Evolutionary conservation across 1,140 invertebrate species (phyloP).

Genomic region (Drosophila guanche): DNA sequence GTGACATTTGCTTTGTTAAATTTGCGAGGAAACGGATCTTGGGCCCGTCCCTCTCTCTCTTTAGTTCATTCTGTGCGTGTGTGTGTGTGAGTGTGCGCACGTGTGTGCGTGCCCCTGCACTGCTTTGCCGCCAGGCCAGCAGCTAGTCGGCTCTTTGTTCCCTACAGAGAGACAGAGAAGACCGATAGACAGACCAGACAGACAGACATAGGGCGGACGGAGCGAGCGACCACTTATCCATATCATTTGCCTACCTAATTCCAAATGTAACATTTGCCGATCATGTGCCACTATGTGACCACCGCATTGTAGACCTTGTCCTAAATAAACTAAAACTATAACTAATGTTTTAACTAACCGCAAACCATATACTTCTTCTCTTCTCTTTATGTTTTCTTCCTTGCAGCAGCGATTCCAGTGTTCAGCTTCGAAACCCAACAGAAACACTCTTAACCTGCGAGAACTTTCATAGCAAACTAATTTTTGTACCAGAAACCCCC

Average conservation of each 20-base stretch:
- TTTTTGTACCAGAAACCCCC: conserved; percentile 57
- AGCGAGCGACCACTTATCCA: conserved; percentile 40
- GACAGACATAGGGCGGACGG: background rate
- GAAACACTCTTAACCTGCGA: conserved; percentile 34
- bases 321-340: conserved; percentile 26
- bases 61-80: conserved; percentile 4
- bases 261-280: conserved; percentile 39
- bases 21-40: conserved; percentile 17
- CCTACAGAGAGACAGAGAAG: conserved; percentile 20
- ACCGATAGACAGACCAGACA: too few species aligned
- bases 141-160: conserved; percentile 68
- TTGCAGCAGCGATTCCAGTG: conserved; percentile 72
- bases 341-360: conserved; percentile 24
- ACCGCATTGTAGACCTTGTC: conserved; percentile 25
- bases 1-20: conserved; percentile 52
- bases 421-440: conserved; percentile 64
- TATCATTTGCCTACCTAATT: conserved; percentile 64
- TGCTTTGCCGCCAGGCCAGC: conserved; percentile 59
- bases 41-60: conserved; percentile 20
- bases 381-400: conserved; percentile 15
- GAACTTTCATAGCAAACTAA: conserved; percentile 56
- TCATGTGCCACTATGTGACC: conserved; percentile 51
- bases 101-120: conserved; percentile 60
- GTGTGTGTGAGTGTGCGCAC: conserved; percentile 24
- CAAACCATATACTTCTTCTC: conserved; percentile 1